These are phyloP conservation scores for Rhizomys pruinosus DNA, from an alignment of 2,113 vertebrate genomes.

Conservation along the genomic window DNA sequence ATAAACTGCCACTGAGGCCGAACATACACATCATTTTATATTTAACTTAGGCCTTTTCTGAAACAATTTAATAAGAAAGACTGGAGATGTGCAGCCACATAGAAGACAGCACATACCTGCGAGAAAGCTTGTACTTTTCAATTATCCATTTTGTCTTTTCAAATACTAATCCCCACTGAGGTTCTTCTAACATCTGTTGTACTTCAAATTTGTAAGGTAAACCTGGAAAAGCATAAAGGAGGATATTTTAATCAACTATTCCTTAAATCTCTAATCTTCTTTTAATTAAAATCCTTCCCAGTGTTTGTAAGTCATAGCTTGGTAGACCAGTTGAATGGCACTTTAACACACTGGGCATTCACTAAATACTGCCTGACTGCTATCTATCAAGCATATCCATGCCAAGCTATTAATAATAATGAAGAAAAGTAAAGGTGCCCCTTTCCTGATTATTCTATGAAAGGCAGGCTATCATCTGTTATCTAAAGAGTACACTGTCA, in stretches of 20 bases:
- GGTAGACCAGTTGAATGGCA: conserved; percentile 41
- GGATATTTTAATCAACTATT: conserved; percentile 49
- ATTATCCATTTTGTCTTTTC: conserved; percentile 97
- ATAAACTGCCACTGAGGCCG: conserved; percentile 29
- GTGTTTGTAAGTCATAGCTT: conserved; percentile 11
- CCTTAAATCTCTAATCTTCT: conserved; percentile 58
- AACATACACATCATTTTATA: not conserved
- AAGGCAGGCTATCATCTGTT: not conserved
- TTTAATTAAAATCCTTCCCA: conserved; percentile 65
- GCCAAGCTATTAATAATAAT: conserved; percentile 57
- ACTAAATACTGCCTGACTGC: conserved; percentile 56
- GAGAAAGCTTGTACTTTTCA: conserved; percentile 92
- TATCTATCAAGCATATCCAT: conserved; percentile 51
- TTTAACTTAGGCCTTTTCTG: conserved; percentile 52
- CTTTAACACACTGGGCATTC: conserved; percentile 44
- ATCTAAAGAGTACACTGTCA: not conserved
- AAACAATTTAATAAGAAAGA: conserved; percentile 52
- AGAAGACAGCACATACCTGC: conserved; percentile 86
- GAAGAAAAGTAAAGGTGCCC: conserved; percentile 19
- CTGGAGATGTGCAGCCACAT: conserved; percentile 33
- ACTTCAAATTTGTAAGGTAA: conserved; percentile 97
- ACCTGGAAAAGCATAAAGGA: conserved; percentile 85
- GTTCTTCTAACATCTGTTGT: conserved; percentile 91
- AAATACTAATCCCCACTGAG: conserved; percentile 93
- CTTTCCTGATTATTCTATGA: conserved; percentile 38